phyloP scores from a whole-genome alignment of 2,113 vertebrate species.

The Pangasianodon gigas region DNA sequence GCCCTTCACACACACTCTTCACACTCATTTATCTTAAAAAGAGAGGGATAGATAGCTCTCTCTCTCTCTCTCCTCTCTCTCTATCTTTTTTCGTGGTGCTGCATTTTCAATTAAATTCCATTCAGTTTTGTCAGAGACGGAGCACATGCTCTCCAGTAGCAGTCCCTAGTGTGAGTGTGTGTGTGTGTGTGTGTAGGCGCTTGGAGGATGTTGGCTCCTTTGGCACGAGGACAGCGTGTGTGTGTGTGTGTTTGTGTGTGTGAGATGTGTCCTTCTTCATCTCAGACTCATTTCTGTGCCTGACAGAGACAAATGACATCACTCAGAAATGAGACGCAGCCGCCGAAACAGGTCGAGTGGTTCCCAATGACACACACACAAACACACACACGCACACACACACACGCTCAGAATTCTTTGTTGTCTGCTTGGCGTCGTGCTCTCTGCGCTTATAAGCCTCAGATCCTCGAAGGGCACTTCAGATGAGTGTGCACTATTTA shows the following conservation, averaged over 20 bases:
- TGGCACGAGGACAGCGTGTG: constrained; percentile 43
- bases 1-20: constrained; percentile 54
- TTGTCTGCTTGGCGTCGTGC: constrained; percentile 66
- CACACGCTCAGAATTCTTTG: constrained; percentile 58
- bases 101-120: constrained; percentile 69
- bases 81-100: constrained; percentile 41
- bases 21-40: constrained; percentile 73
- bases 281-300: constrained; percentile 69
- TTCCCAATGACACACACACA: constrained; percentile 53
- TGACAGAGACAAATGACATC: constrained; percentile 82
- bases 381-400: constrained; percentile 28
- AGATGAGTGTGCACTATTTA: constrained; percentile 22
- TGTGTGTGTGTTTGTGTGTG: constrained; percentile 56
- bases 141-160: constrained; percentile 41
- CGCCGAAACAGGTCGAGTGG: constrained; percentile 69
- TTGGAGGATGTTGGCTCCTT: constrained; percentile 51
- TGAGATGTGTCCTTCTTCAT: constrained; percentile 79
- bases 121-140: constrained; percentile 56
- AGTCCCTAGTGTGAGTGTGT: constrained; percentile 44
- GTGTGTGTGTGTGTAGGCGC: constrained; percentile 44
- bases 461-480: neutral
- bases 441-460: neutral
- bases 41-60: constrained; percentile 51
- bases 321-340: constrained; percentile 74
- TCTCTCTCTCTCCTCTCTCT: constrained; percentile 59